Evolutionary conservation across 2,797 vertebrate genomes (phyloP).

Genomic region (Dryobates pubescens): DNA sequence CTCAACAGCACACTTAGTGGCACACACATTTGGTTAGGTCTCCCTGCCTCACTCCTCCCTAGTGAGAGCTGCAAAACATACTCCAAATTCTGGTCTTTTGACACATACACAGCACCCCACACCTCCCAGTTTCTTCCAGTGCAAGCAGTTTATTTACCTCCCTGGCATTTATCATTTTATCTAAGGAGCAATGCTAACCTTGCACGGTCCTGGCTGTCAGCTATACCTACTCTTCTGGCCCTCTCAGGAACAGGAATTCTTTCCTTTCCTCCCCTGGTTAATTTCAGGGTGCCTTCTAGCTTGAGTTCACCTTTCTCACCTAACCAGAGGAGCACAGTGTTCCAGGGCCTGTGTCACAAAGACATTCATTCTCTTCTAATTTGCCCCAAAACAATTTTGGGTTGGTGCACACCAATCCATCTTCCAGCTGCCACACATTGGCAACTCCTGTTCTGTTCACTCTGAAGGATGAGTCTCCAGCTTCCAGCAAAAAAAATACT

Average conservation of each 20-base stretch:
- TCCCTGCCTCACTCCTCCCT: neutral
- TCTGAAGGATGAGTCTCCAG: neutral
- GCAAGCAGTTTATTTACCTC: neutral
- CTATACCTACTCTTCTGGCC: neutral
- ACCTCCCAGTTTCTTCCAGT: neutral
- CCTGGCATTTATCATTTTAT: neutral
- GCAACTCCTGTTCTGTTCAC: neutral
- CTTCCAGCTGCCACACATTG: neutral
- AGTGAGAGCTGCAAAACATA: neutral
- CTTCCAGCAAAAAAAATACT: neutral
- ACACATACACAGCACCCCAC: neutral
- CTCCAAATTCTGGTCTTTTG: neutral
- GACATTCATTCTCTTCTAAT: neutral
- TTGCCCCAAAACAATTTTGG: neutral
- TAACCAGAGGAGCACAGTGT: neutral
- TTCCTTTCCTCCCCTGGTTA: neutral
- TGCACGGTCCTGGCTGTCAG: neutral
- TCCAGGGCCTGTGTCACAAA: neutral
- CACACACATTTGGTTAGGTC: fast-evolving
- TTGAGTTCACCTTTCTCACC: neutral
- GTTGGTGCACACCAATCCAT: neutral
- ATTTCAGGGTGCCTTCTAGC: neutral
- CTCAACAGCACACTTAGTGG: neutral
- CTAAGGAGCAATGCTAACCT: neutral
- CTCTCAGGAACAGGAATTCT: neutral